Base-by-base conservation (phyloP, 2,797 vertebrate species). In the Gallirallus australis region DNA sequence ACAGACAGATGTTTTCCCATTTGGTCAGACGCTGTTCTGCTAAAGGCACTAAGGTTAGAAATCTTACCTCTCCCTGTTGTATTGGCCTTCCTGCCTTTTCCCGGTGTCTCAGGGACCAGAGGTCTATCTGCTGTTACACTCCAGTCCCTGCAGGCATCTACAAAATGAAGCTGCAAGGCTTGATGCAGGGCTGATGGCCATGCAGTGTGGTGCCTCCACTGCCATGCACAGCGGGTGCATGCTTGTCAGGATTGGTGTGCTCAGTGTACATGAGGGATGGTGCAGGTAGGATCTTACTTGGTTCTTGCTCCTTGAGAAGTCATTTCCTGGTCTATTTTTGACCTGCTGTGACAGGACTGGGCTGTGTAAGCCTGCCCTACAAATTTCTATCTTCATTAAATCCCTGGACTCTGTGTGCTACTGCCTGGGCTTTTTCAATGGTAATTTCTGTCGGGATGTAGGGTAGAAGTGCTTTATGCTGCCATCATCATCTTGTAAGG, bases 401-500 rank as follows among this genome's bases (percentile, higher is more conserved):
- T 24, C 63, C 68, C 50, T 70, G 60, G 21, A 19, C 31, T 27
- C 71, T 27, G 39, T 68, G 64, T 60, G n/a, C 73, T 90, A 4
- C 83, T 89, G 68, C 72, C 68, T 82, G 57, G 86, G 59, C 54
- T 91, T 60, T 71, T 82, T 14, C 82, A 48, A 57, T 75, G 24
- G 79, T 95, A 33, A 7, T 81, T 90, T 85, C 72, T 86, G 31
- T 50, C 40, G 85, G 85, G 89, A 80, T 93, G 87, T 71, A 90
- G 65, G 75, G 37, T 85, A 89, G 81, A 81, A 94, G 28, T 45
- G 70, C 73, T 89, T 77, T 85, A 33, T 59, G 45, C 77, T 76
- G 64, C 66, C 72, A 13, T 90, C 20, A 4, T 65, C 75, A 63
- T 89, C 72, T 77, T 87, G 54, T 76, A 85, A 94, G 72, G 45